Conservation (phyloP, 2,888 invertebrate genomes). For the Dascillus cervinus region DNA sequence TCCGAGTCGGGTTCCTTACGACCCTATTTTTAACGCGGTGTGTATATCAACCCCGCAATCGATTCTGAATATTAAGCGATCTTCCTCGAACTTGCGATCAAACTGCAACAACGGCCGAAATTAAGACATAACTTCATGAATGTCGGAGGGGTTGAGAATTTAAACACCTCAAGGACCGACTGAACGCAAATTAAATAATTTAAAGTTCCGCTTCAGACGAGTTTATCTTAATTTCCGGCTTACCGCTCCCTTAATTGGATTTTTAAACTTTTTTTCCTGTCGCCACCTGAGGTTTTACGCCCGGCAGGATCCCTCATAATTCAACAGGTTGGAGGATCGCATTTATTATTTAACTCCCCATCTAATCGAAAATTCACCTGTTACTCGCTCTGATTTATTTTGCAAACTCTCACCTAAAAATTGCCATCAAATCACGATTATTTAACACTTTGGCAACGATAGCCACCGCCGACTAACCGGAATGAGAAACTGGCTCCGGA, state of each 20-base stretch:
- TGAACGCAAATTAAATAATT: constrained; percentile 34
- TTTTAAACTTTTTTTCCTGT: constrained; percentile 17
- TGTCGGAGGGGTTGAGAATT: neutral
- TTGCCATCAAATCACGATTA: too few species aligned
- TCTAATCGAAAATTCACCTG: constrained; percentile 22
- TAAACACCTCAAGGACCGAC: constrained; percentile 17
- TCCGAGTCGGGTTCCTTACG: constrained; percentile 12
- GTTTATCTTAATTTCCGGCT: constrained; percentile 32
- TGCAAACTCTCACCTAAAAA: constrained; percentile 5
- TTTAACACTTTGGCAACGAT: constrained; percentile 6
- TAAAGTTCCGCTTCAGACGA: constrained; percentile 22
- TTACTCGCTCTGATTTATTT: constrained; percentile 14
- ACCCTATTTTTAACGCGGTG: constrained; percentile 10
- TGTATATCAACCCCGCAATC: constrained; percentile 10
- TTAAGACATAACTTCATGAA: constrained; percentile 1
- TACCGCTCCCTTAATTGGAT: constrained; percentile 26
- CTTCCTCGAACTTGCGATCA: neutral
- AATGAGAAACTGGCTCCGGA: constrained; percentile 19
- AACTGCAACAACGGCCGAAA: constrained; percentile 1
- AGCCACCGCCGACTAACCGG: constrained; percentile 12
- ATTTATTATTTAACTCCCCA: constrained; percentile 32
- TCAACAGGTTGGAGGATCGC: constrained; percentile 36
- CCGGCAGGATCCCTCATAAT: constrained; percentile 20
- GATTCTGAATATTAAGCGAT: constrained; percentile 10
- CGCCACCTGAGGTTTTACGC: constrained; percentile 16